These are phyloP conservation scores for Biston stratarius DNA, from an alignment of 2,888 invertebrate species.

Conservation along the genomic window DNA sequence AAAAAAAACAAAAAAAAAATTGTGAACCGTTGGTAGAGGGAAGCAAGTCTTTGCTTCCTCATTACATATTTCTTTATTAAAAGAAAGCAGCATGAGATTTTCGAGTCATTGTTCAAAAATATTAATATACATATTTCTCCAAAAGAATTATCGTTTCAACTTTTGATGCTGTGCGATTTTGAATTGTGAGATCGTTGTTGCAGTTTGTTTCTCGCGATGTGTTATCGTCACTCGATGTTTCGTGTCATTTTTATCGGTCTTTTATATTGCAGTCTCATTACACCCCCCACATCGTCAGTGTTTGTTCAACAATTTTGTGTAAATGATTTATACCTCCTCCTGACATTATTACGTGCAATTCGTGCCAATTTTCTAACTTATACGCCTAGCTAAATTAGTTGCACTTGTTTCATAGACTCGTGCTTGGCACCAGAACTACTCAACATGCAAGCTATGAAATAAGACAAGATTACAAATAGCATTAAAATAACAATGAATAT, in stretches of 20 bases:
- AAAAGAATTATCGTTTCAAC: neutral
- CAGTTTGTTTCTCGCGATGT: slow-evolving; percentile 3
- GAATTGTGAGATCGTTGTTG: neutral
- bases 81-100: neutral
- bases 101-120: neutral
- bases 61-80: too few species aligned
- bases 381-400: slow-evolving; percentile 57
- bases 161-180: neutral
- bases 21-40: slow-evolving; percentile 9
- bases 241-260: slow-evolving; percentile 38
- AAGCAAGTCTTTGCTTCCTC: slow-evolving; percentile 11
- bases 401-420: slow-evolving; percentile 50
- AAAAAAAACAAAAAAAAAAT: too few species aligned
- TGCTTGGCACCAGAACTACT: slow-evolving; percentile 46
- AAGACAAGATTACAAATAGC: slow-evolving; percentile 21
- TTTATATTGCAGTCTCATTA: slow-evolving; percentile 13
- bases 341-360: slow-evolving; percentile 49
- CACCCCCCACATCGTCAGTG: slow-evolving; percentile 47
- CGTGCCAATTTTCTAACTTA: slow-evolving; percentile 58
- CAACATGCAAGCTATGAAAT: slow-evolving; percentile 24
- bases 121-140: neutral
- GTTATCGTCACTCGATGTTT: slow-evolving; percentile 1
- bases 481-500: too few species aligned
- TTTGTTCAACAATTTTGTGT: slow-evolving; percentile 65
- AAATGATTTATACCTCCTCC: slow-evolving; percentile 59